Conservation (phyloP, 2,797 vertebrate species). For the Staurois parvus region DNA sequence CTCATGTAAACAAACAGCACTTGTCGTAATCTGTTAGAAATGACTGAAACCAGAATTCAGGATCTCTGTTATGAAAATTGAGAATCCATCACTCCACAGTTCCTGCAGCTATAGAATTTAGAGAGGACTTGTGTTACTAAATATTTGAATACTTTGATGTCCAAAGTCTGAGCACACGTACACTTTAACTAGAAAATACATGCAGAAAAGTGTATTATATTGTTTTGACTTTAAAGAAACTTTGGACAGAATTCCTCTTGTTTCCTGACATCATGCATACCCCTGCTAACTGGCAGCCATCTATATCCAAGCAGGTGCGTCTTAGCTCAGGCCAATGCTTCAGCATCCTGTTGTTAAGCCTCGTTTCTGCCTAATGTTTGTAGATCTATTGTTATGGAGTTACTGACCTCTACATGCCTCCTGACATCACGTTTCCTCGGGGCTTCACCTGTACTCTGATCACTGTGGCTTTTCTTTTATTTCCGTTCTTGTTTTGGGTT, state of each 20-base stretch:
- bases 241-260: not conserved
- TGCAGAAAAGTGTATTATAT: not conserved
- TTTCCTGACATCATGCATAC: not conserved
- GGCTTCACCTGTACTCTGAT: slow-evolving; percentile 9
- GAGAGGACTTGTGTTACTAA: no score
- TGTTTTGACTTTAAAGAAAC: not conserved
- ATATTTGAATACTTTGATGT: no score
- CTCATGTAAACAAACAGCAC: no score
- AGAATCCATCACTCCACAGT: no score
- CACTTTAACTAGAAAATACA: not conserved
- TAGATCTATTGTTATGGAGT: not conserved
- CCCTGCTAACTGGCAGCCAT: not conserved
- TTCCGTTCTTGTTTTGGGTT: not conserved
- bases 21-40: no score
- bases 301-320: slow-evolving; percentile 33
- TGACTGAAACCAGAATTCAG: no score
- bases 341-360: slow-evolving; percentile 5
- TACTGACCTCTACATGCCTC: slow-evolving; percentile 9
- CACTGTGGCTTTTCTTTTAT: not conserved
- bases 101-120: no score
- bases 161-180: no score
- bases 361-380: not conserved
- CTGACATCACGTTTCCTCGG: slow-evolving; percentile 13
- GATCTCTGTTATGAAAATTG: no score
- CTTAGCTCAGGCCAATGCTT: not conserved